A percentile compares a stretch with the other conserved stretches of the same genome.
Evolutionary conservation across 2,888 invertebrate species (phyloP).

Genomic region (Harpalus rubripes): DNA sequence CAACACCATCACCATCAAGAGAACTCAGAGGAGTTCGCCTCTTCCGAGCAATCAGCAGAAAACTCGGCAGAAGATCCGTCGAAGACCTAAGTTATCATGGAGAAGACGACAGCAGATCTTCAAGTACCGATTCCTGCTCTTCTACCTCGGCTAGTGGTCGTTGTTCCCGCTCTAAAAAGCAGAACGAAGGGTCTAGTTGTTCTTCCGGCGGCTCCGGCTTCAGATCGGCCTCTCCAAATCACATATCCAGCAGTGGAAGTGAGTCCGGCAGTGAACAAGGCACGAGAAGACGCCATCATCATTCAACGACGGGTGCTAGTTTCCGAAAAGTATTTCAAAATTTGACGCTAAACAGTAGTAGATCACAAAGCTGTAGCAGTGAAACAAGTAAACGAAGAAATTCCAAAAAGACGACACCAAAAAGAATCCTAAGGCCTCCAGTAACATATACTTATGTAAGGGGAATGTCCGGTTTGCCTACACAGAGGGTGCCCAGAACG

Average conservation of each 20-base stretch:
- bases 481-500: constrained; percentile 87
- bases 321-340: constrained; percentile 87
- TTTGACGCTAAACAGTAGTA: constrained; percentile 81
- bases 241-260: constrained; percentile 81
- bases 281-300: constrained; percentile 73
- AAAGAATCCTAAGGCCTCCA: constrained; percentile 88
- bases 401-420: constrained; percentile 83
- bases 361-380: constrained; percentile 83
- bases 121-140: constrained; percentile 76
- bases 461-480: constrained; percentile 89
- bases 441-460: constrained; percentile 89
- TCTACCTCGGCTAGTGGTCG: constrained; percentile 74
- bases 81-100: constrained; percentile 77
- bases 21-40: constrained; percentile 82
- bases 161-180: constrained; percentile 71
- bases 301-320: constrained; percentile 81
- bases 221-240: constrained; percentile 75
- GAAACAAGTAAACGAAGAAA: constrained; percentile 74
- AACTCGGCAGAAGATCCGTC: constrained; percentile 80
- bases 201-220: constrained; percentile 74
- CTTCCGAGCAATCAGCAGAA: constrained; percentile 83
- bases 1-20: constrained; percentile 80
- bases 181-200: constrained; percentile 68
- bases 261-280: constrained; percentile 83
- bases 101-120: constrained; percentile 78